These are phyloP conservation scores for Sialia sialis DNA, from an alignment of 2,113 vertebrate genomes.

Conservation along the genomic window DNA sequence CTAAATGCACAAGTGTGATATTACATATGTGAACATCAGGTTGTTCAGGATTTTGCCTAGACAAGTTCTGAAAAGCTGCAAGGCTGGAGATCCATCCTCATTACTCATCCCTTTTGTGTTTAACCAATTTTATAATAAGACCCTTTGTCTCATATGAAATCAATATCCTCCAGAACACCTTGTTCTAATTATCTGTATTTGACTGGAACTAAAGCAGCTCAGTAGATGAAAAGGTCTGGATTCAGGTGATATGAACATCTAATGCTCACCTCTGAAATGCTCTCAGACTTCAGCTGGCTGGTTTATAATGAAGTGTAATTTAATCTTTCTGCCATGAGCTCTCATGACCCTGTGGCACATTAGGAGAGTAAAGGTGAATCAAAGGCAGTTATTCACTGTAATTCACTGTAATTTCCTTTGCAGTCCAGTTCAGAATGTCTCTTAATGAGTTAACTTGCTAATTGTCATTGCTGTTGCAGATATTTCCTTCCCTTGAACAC, in stretches of 20 bases:
- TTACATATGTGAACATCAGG: too few species aligned
- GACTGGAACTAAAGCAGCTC: background rate
- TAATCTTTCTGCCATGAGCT: background rate
- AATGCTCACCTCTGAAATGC: background rate
- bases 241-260: background rate
- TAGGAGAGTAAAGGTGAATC: background rate
- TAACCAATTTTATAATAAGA: background rate
- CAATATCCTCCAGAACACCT: background rate
- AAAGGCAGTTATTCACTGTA: background rate
- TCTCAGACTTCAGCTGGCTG: background rate
- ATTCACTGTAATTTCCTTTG: background rate
- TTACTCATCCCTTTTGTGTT: background rate
- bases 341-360: background rate
- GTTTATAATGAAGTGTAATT: background rate
- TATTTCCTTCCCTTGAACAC: background rate
- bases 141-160: background rate
- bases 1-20: background rate
- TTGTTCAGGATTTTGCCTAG: background rate
- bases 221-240: background rate
- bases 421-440: background rate
- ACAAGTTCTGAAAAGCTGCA: background rate
- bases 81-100: background rate
- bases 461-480: background rate
- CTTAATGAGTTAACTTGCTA: background rate
- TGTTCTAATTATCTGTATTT: background rate